These are phyloP conservation scores for Drosophila bifasciata DNA, from an alignment of 1,140 invertebrate genomes.

Conservation along the genomic window DNA sequence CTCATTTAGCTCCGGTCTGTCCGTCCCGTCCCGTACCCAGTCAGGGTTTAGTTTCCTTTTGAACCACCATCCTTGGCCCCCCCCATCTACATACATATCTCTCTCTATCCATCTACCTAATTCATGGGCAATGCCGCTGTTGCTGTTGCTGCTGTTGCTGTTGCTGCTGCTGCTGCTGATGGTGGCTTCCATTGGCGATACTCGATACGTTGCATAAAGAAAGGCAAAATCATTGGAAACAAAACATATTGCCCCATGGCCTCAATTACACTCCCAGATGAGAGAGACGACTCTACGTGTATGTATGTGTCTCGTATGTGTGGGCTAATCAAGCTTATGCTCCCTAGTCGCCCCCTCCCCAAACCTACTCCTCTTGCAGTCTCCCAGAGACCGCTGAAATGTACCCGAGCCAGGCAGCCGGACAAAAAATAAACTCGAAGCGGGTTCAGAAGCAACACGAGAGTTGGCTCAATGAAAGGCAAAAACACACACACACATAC, in stretches of 20 bases:
- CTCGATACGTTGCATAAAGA: conserved; percentile 79
- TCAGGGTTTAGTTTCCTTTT: conserved; percentile 36
- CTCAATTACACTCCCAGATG: conserved; percentile 77
- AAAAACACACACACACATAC: conserved; percentile 27
- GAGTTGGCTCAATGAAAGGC: conserved; percentile 43
- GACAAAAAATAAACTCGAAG: conserved; percentile 37
- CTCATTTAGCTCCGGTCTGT: conserved; percentile 67
- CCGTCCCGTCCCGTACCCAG: conserved; percentile 8
- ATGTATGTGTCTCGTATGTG: conserved; percentile 37
- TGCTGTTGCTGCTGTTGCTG: conserved; percentile 10
- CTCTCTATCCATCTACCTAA: conserved; percentile 40
- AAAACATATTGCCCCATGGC: conserved; percentile 81
- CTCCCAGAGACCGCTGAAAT: conserved; percentile 77
- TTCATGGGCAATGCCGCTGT: conserved; percentile 29
- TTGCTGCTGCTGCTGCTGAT: conserved; percentile 9
- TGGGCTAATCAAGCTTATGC: conserved; percentile 56
- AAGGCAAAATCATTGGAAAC: conserved; percentile 82
- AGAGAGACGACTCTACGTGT: conserved; percentile 8
- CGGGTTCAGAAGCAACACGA: conserved; percentile 12
- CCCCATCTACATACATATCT: background rate
- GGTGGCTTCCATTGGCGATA: conserved; percentile 72
- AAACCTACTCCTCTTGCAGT: conserved; percentile 37
- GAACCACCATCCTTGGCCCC: conserved; percentile 1
- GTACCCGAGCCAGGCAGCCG: conserved; percentile 64
- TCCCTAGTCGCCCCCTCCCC: too few species aligned